A percentile compares a stretch with the other conserved stretches of the same genome.
Conservation (phyloP, 2,113 vertebrate species). For the Melanerpes aurifrons region DNA sequence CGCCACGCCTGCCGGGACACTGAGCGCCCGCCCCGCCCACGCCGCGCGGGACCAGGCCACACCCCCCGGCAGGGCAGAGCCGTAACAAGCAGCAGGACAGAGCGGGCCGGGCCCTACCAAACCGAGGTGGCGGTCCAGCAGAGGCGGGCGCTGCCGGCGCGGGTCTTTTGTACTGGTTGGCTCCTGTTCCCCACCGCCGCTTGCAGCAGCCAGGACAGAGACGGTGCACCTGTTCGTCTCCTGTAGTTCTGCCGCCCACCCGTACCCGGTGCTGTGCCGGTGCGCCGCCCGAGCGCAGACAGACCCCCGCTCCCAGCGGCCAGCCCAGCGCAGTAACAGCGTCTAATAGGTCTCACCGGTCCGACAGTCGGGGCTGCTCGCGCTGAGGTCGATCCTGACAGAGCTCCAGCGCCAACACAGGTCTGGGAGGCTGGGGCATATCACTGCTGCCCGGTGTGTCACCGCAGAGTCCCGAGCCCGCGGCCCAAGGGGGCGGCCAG, state of each 20-base stretch:
- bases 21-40: background rate
- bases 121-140: background rate
- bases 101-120: background rate
- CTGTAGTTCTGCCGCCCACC: background rate
- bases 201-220: too few species aligned
- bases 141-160: background rate
- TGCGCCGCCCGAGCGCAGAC: background rate
- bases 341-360: background rate
- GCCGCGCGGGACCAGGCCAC: background rate
- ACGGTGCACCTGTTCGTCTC: too few species aligned
- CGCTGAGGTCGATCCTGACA: too few species aligned
- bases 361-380: too few species aligned
- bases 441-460: background rate
- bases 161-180: rapidly evolving
- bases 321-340: background rate
- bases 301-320: background rate
- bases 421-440: background rate
- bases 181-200: too few species aligned
- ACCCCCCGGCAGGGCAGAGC: background rate
- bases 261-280: background rate
- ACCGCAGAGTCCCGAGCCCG: too few species aligned
- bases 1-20: background rate
- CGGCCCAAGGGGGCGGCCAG: too few species aligned
- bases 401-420: background rate
- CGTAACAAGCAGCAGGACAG: background rate